Conservation (phyloP, 2,797 vertebrate species). For the Bovichtus diacanthus region DNA sequence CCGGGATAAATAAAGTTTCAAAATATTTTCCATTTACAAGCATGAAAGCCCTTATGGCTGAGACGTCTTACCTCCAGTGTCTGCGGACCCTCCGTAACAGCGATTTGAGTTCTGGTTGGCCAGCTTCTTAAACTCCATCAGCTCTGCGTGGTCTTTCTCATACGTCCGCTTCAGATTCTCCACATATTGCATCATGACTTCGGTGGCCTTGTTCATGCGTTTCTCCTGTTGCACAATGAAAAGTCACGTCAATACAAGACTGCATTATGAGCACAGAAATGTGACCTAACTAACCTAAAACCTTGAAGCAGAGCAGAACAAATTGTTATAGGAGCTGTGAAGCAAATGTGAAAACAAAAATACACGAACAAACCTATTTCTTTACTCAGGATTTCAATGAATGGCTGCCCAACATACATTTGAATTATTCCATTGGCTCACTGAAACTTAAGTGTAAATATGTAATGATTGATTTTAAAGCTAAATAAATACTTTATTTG, state of each 20-base stretch:
- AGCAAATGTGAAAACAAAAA: background rate
- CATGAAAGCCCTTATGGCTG: background rate
- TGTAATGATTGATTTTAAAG: background rate
- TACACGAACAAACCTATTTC: background rate
- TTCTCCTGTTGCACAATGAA: slow-evolving; percentile 89
- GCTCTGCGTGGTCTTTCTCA: slow-evolving; percentile 97
- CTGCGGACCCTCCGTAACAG: slow-evolving; percentile 90
- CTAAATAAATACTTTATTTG: background rate
- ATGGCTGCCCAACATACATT: background rate
- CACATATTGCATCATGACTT: slow-evolving; percentile 99
- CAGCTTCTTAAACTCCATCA: slow-evolving; percentile 98
- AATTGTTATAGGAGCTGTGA: background rate
- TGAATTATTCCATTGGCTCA: background rate
- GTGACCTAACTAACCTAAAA: background rate
- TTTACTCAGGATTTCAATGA: background rate
- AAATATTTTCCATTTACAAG: background rate
- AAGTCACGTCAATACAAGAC: background rate
- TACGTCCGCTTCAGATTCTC: slow-evolving; percentile 98
- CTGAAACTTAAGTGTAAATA: background rate
- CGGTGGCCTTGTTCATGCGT: slow-evolving; percentile 97
- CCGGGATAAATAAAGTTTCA: slow-evolving; percentile 1
- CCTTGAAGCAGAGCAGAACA: background rate
- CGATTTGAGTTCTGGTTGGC: slow-evolving; percentile 98
- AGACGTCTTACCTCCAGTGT: slow-evolving; percentile 81
- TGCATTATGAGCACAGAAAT: background rate